A percentile compares a stretch with the other conserved stretches of the same genome.
These are phyloP conservation scores for Polia nebulosa DNA, from an alignment of 2,888 invertebrate genomes.

Conservation along the genomic window DNA sequence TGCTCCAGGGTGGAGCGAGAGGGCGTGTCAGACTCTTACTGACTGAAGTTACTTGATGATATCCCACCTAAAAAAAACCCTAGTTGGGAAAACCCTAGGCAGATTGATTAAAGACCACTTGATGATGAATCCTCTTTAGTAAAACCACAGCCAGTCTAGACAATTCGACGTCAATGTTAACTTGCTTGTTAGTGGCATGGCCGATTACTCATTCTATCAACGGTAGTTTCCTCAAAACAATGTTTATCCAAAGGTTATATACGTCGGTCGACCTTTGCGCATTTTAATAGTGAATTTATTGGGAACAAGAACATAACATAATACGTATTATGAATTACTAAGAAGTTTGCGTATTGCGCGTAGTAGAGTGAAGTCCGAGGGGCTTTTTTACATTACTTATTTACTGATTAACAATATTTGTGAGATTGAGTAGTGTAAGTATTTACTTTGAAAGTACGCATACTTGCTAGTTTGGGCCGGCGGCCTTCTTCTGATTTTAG, in stretches of 20 bases:
- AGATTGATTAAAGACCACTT: background rate
- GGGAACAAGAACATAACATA: constrained; percentile 4
- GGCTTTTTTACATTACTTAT: too few relatives aligned
- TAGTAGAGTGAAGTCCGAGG: too few relatives aligned
- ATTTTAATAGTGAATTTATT: constrained; percentile 23
- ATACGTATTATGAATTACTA: constrained; percentile 3
- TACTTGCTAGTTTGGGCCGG: too few relatives aligned
- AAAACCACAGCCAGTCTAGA: constrained; percentile 17
- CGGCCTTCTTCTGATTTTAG: too few relatives aligned
- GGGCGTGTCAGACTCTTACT: too few relatives aligned
- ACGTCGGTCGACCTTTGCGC: constrained; percentile 20
- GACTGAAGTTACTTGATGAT: too few relatives aligned
- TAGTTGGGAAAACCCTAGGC: background rate
- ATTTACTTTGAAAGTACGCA: too few relatives aligned
- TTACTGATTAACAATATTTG: too few relatives aligned
- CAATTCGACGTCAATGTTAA: constrained; percentile 19
- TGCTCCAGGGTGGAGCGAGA: too few relatives aligned
- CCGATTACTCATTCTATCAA: constrained; percentile 39
- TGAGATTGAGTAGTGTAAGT: too few relatives aligned
- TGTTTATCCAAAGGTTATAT: constrained; percentile 46
- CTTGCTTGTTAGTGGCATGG: background rate
- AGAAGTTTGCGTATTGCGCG: constrained; percentile 11
- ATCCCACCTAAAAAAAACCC: too few relatives aligned
- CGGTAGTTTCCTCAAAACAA: constrained; percentile 41
- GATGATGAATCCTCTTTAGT: constrained; percentile 1